Evolutionary conservation across 2,888 invertebrate genomes (phyloP), one percentile per base, ranked within the genome.

Genomic region (Drosophila atripex): DNA sequence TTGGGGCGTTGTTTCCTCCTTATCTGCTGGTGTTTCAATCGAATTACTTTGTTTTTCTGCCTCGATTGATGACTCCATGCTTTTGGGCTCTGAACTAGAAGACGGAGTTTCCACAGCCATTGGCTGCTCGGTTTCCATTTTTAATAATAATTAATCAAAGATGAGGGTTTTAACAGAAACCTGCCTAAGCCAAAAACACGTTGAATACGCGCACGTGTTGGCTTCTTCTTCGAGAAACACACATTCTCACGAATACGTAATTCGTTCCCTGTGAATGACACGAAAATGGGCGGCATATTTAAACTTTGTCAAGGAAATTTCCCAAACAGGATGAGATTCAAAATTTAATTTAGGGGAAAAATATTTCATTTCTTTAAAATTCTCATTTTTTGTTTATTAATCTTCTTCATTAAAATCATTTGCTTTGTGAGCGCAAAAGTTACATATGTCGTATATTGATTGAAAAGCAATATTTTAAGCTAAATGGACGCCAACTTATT

Each of bases 401-500:
- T 65, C 73, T 57, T 5, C 32, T 66, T 63, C 30, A 14, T 76
- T 84, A 77, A 77, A 75, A 86, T 75, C 60, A 73, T 63, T 70
- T 72, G 59, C 47, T 18, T 63, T 43, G 35, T 65, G 64, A 54
- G 53, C 64, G 53, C 66, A 65, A 28, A 61, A 54, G 41, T 63
- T 9, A 47, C 51, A 41, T 71, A 35, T 45, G 38, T 59, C 9
- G 43, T 54, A 59, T 45, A 50, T 68, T 47, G 28, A 52, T 43
- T 50, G 39, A 28, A 64, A 77, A 79, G 77, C 80, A 71, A 63
- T 77, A 55, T 77, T 21, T 9, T 60, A 82, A 80, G 78, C 76
- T 63, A 58, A 66, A 77, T 84, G 76, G 80, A 80, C 30, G 63
- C 52, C 35, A 70, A 68, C 70, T 46, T 69, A 68, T 70, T 46